Conservation (phyloP, 1,140 invertebrate species). For the Aphelenchoides avenae region DNA sequence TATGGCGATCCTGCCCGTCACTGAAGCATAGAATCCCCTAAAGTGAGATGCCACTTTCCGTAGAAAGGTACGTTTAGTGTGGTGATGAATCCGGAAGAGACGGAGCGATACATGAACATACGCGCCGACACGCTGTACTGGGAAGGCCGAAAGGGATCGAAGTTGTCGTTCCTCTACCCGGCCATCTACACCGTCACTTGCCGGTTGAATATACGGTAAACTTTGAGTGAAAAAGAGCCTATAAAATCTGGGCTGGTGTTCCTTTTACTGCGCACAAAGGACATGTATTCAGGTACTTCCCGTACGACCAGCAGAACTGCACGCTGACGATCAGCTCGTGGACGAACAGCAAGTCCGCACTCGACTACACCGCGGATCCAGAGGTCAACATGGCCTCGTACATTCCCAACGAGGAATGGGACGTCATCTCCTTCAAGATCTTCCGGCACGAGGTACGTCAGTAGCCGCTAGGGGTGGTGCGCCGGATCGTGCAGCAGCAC, state of each 20-base stretch:
- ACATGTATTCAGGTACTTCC: conserved; percentile 47
- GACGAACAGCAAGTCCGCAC: conserved; percentile 55
- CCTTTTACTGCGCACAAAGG: not conserved
- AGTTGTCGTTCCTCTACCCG: conserved; percentile 55
- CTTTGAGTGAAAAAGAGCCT: conserved; percentile 14
- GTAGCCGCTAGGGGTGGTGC: not conserved
- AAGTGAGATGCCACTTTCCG: not conserved
- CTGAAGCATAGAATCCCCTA: too few species aligned
- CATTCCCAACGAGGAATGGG: conserved; percentile 58
- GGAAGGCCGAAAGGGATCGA: conserved; percentile 48
- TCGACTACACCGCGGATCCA: conserved; percentile 54
- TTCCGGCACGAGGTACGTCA: conserved; percentile 51
- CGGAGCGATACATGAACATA: conserved; percentile 58
- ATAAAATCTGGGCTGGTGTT: too few species aligned
- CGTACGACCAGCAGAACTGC: conserved; percentile 58
- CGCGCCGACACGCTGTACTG: conserved; percentile 43
- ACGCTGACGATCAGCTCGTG: conserved; percentile 56
- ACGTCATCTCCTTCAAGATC: conserved; percentile 52
- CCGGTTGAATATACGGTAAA: conserved; percentile 51
- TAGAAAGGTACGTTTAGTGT: conserved; percentile 25
- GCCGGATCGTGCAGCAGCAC: not conserved
- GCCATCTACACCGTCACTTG: conserved; percentile 47
- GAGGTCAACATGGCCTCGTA: conserved; percentile 52
- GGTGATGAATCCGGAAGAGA: conserved; percentile 56
- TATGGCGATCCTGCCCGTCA: too few species aligned